Evolutionary conservation across 2,797 vertebrate genomes (phyloP), one percentile per base, ranked within the genome.

Genomic region (Scarus forsteni): DNA sequence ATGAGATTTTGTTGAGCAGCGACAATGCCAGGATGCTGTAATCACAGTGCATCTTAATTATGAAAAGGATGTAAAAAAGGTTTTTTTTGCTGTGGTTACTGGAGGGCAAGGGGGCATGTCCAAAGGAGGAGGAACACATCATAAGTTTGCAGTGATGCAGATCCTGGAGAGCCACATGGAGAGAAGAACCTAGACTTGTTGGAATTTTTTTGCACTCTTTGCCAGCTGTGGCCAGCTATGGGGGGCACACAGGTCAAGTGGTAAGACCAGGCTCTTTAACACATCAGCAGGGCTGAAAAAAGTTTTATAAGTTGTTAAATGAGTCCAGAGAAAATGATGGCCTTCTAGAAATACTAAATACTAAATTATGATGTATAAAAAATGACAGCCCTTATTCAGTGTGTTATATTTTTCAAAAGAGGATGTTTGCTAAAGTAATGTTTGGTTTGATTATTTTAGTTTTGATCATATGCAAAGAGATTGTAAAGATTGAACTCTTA

Each of bases 171-270:
- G 6, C 13, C 52, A 19, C 60, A 70, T 60, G 61, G 51, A 40
- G 58, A 6, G 46, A 39, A 43, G 15, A 60, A 60, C 8, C 8
- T 43, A 46, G 58, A 42, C 42, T 75, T 11, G 11, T 52, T 60
- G 54, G 56, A 85, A 57, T 55, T 50, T 12, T 48, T 70, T 62
- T 64, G 66, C 36, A 45, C 43, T 57, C 60, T 61, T 40, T 45
- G 18, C 19, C 12, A 55, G 43, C 63, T 63, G 40, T 70, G 66
- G 54, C 35, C 36, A 34, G 55, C 38, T 11, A 93, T 93, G 92
- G 91, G 91, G 52, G 90, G 78, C 56, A 69, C 53, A 0, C 91
- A 86, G 80, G 79, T 92, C 10, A 93, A 93, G 91, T 92, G 91
- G 91, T 93, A 91, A 89, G 91, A 64, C 12, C 15, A 64, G 16